Percentiles rank a stretch among this genome's conserved stretches.
Conservation (phyloP, 2,113 vertebrate species). For the Lepus timidus region DNA sequence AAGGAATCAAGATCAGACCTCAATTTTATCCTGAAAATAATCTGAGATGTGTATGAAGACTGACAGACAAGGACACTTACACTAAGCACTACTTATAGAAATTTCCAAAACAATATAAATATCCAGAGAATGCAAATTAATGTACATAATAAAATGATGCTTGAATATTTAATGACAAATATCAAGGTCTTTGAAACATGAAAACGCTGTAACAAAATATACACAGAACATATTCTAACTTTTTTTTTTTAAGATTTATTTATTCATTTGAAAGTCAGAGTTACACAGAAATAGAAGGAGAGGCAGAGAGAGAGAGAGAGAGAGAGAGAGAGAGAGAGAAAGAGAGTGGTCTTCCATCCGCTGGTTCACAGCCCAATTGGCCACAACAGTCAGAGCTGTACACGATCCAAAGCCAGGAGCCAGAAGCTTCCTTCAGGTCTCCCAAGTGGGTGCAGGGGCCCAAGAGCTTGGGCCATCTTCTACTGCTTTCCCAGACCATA, state of each 20-base stretch:
- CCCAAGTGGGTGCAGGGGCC: no score
- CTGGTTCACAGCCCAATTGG: no score
- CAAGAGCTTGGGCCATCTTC: no score
- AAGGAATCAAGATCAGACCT: background rate
- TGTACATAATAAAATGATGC: background rate
- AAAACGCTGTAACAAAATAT: background rate
- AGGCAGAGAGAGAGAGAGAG: no score
- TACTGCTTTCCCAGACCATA: no score
- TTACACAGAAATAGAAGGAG: no score
- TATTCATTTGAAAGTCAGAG: no score
- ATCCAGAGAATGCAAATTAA: background rate
- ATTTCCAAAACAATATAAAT: background rate
- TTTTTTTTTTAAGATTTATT: background rate
- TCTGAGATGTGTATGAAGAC: background rate
- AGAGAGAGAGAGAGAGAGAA: no score
- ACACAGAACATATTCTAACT: background rate
- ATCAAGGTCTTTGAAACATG: background rate
- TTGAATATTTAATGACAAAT: background rate
- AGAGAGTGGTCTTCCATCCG: no score
- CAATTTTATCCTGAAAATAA: constrained; percentile 36
- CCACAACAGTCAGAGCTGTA: no score
- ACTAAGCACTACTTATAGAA: constrained; percentile 14
- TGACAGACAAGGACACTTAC: constrained; percentile 15
- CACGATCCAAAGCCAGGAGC: no score
- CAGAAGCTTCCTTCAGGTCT: no score